Conservation (phyloP, 2,113 vertebrate species). For the Fregetta grallaria region DNA sequence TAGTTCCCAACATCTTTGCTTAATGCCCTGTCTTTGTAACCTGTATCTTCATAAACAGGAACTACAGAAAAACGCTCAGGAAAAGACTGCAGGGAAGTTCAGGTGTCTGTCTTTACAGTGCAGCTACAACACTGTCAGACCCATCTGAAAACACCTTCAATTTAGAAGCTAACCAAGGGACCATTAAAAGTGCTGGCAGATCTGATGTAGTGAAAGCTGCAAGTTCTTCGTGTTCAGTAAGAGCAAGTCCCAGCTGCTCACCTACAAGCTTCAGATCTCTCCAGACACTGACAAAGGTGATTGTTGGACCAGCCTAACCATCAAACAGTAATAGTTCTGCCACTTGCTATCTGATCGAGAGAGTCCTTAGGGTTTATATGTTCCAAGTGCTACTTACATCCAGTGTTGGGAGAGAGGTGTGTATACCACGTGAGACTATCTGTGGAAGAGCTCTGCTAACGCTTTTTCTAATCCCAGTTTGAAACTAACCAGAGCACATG, state of each 20-base stretch:
- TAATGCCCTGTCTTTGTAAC: slow-evolving; percentile 4
- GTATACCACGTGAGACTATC: not conserved
- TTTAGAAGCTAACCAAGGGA: not conserved
- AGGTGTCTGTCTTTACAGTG: not conserved
- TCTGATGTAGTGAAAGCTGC: not conserved
- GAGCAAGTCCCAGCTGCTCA: not conserved
- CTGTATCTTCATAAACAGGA: not conserved
- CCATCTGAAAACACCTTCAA: not conserved
- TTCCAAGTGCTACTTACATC: not conserved
- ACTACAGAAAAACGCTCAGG: not conserved
- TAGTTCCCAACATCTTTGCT: not conserved
- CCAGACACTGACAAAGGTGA: not conserved
- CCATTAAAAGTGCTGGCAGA: not conserved
- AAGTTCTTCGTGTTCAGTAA: not conserved
- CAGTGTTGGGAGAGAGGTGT: not conserved
- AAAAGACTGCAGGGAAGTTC: not conserved
- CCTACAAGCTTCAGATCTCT: not conserved
- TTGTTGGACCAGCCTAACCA: slow-evolving; percentile 17
- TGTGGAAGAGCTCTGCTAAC: not conserved
- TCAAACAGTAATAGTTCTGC: not conserved
- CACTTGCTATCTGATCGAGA: not conserved
- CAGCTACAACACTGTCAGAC: not conserved
- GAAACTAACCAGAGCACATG: not conserved
- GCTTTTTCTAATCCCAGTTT: not conserved
- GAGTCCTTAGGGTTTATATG: not conserved